These are phyloP conservation scores for Pachymerium ferrugineum DNA, from an alignment of 2,888 invertebrate species.

Conservation along the genomic window DNA sequence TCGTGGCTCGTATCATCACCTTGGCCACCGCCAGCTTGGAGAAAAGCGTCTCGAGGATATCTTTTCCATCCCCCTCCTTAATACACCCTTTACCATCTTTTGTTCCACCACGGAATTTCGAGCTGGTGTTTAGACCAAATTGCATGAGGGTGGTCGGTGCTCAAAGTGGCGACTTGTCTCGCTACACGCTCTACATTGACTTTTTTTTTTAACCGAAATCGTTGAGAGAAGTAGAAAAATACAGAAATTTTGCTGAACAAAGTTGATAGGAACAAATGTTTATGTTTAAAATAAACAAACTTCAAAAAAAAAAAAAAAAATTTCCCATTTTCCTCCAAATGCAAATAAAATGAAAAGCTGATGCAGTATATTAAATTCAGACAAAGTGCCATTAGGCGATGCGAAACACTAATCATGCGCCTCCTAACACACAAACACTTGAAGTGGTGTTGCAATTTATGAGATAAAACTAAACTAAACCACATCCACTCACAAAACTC, in stretches of 20 bases:
- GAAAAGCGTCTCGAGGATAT: slow-evolving; percentile 23
- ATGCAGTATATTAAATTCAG: background rate
- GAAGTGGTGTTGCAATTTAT: background rate
- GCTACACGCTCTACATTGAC: background rate
- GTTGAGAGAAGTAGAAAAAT: no score
- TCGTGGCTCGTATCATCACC: slow-evolving; percentile 27
- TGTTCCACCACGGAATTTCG: background rate
- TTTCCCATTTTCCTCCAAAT: no score
- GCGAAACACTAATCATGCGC: background rate
- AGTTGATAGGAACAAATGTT: no score
- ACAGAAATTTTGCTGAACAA: no score
- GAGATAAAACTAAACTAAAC: background rate
- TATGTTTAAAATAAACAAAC: no score
- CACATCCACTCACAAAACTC: slow-evolving; percentile 16
- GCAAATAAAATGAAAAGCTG: background rate
- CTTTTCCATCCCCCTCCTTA: slow-evolving; percentile 9
- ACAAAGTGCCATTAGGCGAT: background rate
- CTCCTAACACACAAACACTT: background rate
- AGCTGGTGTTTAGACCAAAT: slow-evolving; percentile 10
- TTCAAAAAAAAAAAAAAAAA: no score
- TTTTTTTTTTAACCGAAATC: no score
- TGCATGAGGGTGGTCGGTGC: slow-evolving; percentile 10
- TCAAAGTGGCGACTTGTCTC: background rate
- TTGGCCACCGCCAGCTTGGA: slow-evolving; percentile 6
- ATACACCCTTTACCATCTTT: slow-evolving; percentile 6